These are phyloP conservation scores for Melospiza georgiana DNA, from an alignment of 2,113 vertebrate species.

Conservation along the genomic window DNA sequence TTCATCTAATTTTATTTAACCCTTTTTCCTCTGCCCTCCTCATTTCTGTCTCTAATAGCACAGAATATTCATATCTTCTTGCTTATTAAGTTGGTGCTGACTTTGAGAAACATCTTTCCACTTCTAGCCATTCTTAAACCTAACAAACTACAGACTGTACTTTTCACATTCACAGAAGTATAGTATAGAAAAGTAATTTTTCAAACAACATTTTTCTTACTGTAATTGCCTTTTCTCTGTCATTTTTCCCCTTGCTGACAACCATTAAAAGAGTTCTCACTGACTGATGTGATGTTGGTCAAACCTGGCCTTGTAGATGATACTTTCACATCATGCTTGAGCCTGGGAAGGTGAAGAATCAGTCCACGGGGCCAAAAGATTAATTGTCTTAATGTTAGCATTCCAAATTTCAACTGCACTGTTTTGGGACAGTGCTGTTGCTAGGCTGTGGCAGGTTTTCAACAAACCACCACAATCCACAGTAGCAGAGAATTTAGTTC, in stretches of 20 bases:
- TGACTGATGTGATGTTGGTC: constrained; percentile 4
- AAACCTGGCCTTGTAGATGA: neutral
- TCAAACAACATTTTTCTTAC: constrained; percentile 22
- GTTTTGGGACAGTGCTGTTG: neutral
- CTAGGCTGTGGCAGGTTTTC: neutral
- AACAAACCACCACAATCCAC: neutral
- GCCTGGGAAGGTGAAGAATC: neutral
- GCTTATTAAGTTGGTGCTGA: neutral
- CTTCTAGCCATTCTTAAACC: neutral
- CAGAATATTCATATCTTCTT: neutral
- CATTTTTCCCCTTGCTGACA: constrained; percentile 24
- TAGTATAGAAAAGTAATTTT: constrained; percentile 11
- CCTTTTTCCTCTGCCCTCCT: neutral
- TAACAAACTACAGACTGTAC: neutral
- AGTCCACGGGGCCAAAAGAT: neutral
- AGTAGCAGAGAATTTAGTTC: neutral
- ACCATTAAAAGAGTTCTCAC: neutral
- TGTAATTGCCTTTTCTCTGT: constrained; percentile 38
- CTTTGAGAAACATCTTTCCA: neutral
- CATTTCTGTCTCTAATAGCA: neutral
- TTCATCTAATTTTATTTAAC: neutral
- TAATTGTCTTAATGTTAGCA: neutral
- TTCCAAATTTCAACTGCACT: neutral
- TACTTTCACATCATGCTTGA: neutral
- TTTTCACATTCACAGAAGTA: neutral